These are phyloP conservation scores for Chrysoperla carnea DNA, from an alignment of 1,140 invertebrate species.

Conservation along the genomic window DNA sequence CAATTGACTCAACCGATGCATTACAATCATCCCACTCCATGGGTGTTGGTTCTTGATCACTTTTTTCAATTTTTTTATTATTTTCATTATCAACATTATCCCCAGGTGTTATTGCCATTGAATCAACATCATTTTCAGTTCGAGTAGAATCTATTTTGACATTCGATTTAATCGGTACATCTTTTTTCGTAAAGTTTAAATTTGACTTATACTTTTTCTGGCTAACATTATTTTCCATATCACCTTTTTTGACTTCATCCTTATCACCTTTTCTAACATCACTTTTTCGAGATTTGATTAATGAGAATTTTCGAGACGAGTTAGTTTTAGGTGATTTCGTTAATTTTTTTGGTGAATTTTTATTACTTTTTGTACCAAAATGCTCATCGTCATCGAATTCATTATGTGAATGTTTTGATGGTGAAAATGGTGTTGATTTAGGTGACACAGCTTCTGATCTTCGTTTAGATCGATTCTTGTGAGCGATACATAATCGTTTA, in stretches of 20 bases:
- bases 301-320: constrained; percentile 1
- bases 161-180: neutral
- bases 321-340: neutral
- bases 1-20: constrained; percentile 10
- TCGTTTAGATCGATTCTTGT: constrained; percentile 10
- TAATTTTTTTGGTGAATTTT: neutral
- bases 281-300: neutral
- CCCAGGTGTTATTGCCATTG: neutral
- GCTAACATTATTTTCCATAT: neutral
- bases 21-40: constrained; percentile 13
- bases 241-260: neutral
- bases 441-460: constrained; percentile 11
- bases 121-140: neutral
- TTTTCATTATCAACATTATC: neutral
- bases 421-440: constrained; percentile 11
- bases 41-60: constrained; percentile 2
- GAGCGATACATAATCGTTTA: constrained; percentile 9
- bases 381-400: constrained; percentile 16
- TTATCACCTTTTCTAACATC: neutral
- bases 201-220: too few species aligned
- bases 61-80: neutral
- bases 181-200: too few species aligned
- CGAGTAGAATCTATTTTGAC: neutral
- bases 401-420: constrained; percentile 15
- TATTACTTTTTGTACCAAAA: constrained; percentile 6